Base-by-base conservation (phyloP, 2,888 invertebrate genomes). In the Spialia ferax region DNA sequence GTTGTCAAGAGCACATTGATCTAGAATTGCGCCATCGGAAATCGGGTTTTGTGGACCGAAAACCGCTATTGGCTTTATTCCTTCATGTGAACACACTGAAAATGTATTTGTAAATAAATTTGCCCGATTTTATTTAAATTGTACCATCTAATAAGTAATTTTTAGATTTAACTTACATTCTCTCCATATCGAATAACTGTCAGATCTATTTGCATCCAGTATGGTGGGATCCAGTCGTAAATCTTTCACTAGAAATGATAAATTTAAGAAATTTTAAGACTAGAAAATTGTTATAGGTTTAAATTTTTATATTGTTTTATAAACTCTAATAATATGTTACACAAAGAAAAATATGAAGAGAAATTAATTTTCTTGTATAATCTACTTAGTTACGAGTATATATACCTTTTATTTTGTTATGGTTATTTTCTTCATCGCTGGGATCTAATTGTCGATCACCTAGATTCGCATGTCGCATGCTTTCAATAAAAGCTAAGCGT, bases 11-110 rank as follows among this genome's bases (percentile, higher is more conserved):
- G 81, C 78, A 66, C 92, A 91, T 69, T 91, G 91, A 67, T 91
- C 88, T n/a, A 85, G 79, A 1, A 90, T 76, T 0, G 85, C 81
- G 0, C 86, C 82, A 62, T 92, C 91, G n/a, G 87, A 76, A 68
- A 85, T 78, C 15, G 86, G 79, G 60, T 81, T 83, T 82, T 89
- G 91, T 20, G 93, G 93, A 54, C 93, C 93, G 42, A 93, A 82
- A 45, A 93, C 73, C 4, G 86, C 91, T 70, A 92, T 83, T 5
- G 92, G 87, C 15, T 79, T 77, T 67, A 83, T 80, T 1, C 71
- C 69, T 67, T 73, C 79, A 55, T 82, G 79, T 42, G 80, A 75
- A 68, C 93, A 93, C 32, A 92, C 93, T 93, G 79, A 29, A 88
- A 50, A 48, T 22, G 13, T 5, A 22, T 48, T 20, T 45, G 18